Percentiles rank a stretch among this genome's conserved stretches.
These are phyloP conservation scores for Nesogale talazaci DNA, from an alignment of 2,113 vertebrate species.

Conservation along the genomic window DNA sequence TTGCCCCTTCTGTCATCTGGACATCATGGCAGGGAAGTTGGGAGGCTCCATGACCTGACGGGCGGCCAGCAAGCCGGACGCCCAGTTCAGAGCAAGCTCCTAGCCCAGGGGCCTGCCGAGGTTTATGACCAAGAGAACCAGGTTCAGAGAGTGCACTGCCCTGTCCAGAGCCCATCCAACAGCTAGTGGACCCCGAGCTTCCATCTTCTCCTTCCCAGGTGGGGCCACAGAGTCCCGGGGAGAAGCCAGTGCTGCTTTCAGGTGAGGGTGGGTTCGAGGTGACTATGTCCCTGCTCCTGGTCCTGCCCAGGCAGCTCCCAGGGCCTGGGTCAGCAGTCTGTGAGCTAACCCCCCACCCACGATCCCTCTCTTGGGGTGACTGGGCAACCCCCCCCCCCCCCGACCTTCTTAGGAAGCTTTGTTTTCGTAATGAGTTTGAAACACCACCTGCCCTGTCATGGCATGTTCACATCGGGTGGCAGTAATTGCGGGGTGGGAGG, in stretches of 20 bases:
- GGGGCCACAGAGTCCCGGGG: not conserved
- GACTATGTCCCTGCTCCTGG: too few species aligned
- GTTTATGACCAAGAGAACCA: not conserved
- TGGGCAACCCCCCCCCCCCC: too few species aligned
- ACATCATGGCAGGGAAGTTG: not conserved
- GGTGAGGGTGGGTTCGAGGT: not conserved
- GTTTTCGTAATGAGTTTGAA: not conserved
- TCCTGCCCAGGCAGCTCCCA: not conserved
- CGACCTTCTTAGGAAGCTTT: not conserved
- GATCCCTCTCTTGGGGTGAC: not conserved
- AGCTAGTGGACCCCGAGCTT: too few species aligned
- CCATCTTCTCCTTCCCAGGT: not conserved
- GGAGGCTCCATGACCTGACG: not conserved
- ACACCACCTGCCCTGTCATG: not conserved
- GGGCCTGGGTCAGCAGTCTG: not conserved
- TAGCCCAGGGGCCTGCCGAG: not conserved
- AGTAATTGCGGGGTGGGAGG: accelerated
- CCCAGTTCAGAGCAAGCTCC: accelerated
- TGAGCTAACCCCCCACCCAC: accelerated
- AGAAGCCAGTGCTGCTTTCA: not conserved
- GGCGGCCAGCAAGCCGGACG: not conserved
- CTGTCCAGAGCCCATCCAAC: too few species aligned
- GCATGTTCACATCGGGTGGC: too few species aligned
- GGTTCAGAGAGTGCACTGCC: too few species aligned
- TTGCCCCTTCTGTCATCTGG: not conserved